Percentiles rank a stretch among this genome's conserved stretches.
Evolutionary conservation across 2,888 invertebrate genomes (phyloP).

Genomic region (Cyrtodaria siliqua): DNA sequence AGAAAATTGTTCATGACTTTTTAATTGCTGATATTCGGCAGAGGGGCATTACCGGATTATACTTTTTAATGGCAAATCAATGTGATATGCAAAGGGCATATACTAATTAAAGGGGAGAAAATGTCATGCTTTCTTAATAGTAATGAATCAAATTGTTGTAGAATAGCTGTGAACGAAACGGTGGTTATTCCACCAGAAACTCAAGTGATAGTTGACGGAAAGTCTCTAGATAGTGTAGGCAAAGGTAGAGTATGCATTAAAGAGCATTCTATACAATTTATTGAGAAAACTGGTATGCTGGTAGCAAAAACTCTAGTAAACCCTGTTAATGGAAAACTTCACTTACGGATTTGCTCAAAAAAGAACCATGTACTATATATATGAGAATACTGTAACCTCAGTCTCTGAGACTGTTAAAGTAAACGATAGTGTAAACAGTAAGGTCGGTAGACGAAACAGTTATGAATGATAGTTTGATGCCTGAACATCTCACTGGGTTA

Average conservation of each 20-base stretch:
- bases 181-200: constrained; percentile 15
- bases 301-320: constrained; percentile 21
- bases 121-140: constrained; percentile 18
- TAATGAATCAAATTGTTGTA: constrained; percentile 6
- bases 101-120: constrained; percentile 11
- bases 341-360: constrained; percentile 2
- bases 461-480: not conserved
- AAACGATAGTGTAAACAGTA: not conserved
- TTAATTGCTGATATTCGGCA: constrained; percentile 15
- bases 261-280: constrained; percentile 8
- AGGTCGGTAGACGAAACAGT: too few species aligned
- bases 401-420: constrained; percentile 2
- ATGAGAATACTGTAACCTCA: constrained; percentile 11
- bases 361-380: constrained; percentile 6
- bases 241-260: constrained; percentile 10
- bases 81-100: constrained; percentile 21
- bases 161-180: constrained; percentile 14
- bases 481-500: constrained; percentile 14
- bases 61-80: not conserved
- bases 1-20: too few species aligned
- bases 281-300: constrained; percentile 23
- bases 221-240: constrained; percentile 11
- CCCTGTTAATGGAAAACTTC: constrained; percentile 3
- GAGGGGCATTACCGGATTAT: too few species aligned
- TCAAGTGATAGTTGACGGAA: constrained; percentile 20